Evolutionary conservation across 2,797 vertebrate species (phyloP), one percentile per base, ranked within the genome.

Genomic region (Mionectes olivaceus): DNA sequence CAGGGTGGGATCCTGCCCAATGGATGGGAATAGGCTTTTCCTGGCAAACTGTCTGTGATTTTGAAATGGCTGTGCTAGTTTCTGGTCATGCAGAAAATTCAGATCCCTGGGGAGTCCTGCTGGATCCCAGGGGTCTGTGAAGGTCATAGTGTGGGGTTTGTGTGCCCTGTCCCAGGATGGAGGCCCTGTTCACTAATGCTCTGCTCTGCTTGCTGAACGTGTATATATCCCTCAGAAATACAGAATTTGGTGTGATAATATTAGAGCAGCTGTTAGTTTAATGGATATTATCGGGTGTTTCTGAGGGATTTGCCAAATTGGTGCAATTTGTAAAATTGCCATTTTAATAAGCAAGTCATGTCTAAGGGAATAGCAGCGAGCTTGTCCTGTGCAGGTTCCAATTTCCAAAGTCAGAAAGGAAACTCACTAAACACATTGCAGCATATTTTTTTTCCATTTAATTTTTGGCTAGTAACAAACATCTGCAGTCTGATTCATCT

Each of bases 331-430:
- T 84, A 88, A 93, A 93, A 94, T 10, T 92, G 75, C 71, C 39
- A 19, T 84, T 94, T 94, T 93, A 94, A 85, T 87, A 95, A 94
- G 90, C 82, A 81, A 88, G 68, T 93, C 82, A 18, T 93, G 67
- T 91, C 71, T 88, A 87, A 89, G 60, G 78, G 49, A 78, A 57
- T 33, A 75, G 76, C 43, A 87, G 60, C 35, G 47, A 89, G 25
- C 52, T 47, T 49, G 86, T 81, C 74, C 86, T 33, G 7, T 76
- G 55, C 61, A 64, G 55, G 35, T 79, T 90, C 55, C 83, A 82
- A 9, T 87, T 90, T 84, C 87, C 78, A 68, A 50, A 96, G 79
- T 94, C 83, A 82, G 76, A 47, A 74, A 71, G 64, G 43, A 87
- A 89, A 61, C 46, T 46, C 32, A 19, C 19, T 19, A 16, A 93